phyloP scores from a whole-genome alignment of 2,888 invertebrate genomes.

The Lasioglossum morio region DNA sequence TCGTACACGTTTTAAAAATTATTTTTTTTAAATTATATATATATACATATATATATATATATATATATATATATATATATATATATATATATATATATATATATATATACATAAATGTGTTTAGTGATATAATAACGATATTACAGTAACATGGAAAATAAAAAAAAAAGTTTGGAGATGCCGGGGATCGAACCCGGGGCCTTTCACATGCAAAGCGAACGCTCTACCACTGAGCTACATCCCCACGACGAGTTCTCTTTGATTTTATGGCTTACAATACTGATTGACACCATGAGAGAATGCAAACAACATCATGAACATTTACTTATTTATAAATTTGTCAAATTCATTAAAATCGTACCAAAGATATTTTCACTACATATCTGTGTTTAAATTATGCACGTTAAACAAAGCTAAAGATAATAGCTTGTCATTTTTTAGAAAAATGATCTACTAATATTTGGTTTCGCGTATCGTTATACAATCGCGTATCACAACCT shows the following conservation, averaged over 20 bases:
- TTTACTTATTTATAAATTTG: neutral
- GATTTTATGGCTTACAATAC: rapidly evolving
- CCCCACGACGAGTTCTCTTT: conserved; percentile 84
- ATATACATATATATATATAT: too few species aligned
- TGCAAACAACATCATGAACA: neutral
- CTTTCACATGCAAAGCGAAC: conserved; percentile 99
- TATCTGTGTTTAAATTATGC: neutral
- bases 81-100: too few species aligned
- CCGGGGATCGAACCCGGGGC: conserved; percentile 99
- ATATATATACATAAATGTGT: neutral
- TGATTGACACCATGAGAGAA: neutral
- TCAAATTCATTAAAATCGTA: neutral
- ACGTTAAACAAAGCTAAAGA: neutral
- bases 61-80: too few species aligned
- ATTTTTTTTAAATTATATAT: too few species aligned
- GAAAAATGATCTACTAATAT: neutral
- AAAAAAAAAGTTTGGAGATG: conserved; percentile 88
- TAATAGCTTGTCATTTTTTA: too few species aligned
- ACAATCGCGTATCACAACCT: conserved; percentile 27
- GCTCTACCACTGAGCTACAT: conserved; percentile 99
- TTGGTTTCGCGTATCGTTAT: neutral
- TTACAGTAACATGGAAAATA: neutral
- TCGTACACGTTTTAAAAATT: too few species aligned
- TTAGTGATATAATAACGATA: neutral
- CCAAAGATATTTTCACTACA: neutral